Evolutionary conservation across 2,113 vertebrate species (phyloP).

Genomic region (Poecile atricapillus): DNA sequence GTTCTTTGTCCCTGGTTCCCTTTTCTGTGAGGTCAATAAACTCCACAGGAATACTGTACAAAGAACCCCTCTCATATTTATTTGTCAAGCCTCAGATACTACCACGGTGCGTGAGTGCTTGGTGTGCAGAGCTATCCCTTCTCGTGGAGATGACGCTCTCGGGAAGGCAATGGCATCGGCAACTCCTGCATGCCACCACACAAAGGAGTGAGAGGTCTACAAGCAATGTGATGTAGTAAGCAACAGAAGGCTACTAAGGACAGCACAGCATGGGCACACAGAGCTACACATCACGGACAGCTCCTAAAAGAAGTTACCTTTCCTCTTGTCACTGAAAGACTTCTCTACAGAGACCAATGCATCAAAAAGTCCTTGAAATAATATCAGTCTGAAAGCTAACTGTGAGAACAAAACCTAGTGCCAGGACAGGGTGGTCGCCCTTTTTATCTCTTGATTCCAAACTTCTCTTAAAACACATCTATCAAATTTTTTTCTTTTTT

Average conservation of each 20-base stretch:
- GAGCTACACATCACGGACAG: background rate
- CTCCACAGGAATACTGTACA: too few relatives aligned
- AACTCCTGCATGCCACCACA: too few relatives aligned
- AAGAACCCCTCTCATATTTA: too few relatives aligned
- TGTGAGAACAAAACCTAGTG: rapidly evolving
- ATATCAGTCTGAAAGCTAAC: background rate
- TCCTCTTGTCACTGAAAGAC: background rate
- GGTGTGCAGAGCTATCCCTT: too few relatives aligned
- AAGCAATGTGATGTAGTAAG: rapidly evolving
- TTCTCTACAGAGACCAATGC: background rate
- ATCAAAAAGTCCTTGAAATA: background rate
- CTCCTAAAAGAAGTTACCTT: background rate
- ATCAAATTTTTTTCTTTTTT: background rate
- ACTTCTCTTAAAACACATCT: background rate
- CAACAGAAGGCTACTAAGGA: background rate
- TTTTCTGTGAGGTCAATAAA: too few relatives aligned
- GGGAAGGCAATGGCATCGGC: too few relatives aligned
- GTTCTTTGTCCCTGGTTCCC: too few relatives aligned
- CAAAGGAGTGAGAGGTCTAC: background rate
- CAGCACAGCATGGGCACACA: background rate
- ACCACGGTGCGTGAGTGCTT: too few relatives aligned
- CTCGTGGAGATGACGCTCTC: too few relatives aligned
- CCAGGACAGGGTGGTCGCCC: rapidly evolving
- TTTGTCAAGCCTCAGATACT: too few relatives aligned
- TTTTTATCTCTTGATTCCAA: background rate